Evolutionary conservation across 1,140 invertebrate species (phyloP).

Genomic region (Aporrectodea caliginosa): DNA sequence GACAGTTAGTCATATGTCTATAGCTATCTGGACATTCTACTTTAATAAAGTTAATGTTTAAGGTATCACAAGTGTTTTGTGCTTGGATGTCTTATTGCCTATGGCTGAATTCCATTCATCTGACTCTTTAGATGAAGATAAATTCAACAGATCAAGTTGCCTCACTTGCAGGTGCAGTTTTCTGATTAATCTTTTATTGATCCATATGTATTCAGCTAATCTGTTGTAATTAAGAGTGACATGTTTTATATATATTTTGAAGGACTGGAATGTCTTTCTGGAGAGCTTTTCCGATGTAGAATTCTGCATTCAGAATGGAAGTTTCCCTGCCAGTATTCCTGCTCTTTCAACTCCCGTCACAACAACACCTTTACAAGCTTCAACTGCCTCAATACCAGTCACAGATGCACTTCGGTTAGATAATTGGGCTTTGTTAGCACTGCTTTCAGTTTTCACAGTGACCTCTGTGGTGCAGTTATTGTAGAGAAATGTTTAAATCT

Average conservation of each 20-base stretch:
- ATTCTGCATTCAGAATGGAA: slow-evolving; percentile 41
- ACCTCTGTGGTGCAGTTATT: no score
- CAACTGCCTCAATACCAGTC: not conserved
- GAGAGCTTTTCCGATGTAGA: slow-evolving; percentile 45
- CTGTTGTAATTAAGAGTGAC: slow-evolving; percentile 7
- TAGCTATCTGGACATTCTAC: no score
- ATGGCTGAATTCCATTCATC: no score
- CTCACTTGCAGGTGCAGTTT: not conserved
- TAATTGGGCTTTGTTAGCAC: not conserved
- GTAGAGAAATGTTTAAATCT: no score
- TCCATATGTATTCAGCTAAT: not conserved
- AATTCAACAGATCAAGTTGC: not conserved
- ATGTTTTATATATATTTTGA: slow-evolving; percentile 30
- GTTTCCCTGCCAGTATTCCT: not conserved
- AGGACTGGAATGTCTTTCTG: slow-evolving; percentile 55
- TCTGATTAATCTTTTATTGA: not conserved
- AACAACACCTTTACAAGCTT: not conserved
- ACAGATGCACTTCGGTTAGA: not conserved
- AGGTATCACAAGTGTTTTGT: no score
- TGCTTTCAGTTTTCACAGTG: not conserved
- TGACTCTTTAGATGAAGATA: no score
- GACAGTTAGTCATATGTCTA: no score
- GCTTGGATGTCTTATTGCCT: not conserved
- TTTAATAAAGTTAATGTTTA: no score
- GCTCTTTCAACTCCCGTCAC: not conserved